phyloP scores from a whole-genome alignment of 2,888 invertebrate genomes.

The Octonoba sinensis region DNA sequence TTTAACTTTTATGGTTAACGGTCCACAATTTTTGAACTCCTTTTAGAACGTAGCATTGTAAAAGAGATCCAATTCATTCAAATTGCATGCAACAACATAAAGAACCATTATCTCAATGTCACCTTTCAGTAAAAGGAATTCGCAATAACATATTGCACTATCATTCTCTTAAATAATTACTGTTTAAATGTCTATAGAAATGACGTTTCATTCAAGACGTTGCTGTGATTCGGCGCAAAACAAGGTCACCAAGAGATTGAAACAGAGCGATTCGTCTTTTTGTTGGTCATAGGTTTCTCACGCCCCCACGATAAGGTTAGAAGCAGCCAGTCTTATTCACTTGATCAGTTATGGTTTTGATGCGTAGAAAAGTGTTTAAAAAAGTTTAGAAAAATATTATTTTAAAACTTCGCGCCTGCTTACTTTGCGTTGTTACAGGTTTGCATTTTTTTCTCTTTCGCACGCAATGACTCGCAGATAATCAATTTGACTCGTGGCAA shows the following conservation, averaged over 20 bases:
- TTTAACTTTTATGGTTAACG: too few relatives aligned
- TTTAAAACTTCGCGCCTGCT: too few relatives aligned
- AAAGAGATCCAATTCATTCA: too few relatives aligned
- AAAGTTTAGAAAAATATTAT: too few relatives aligned
- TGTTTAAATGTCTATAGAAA: constrained; percentile 34
- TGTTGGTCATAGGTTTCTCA: constrained; percentile 50
- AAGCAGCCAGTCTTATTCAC: constrained; percentile 7
- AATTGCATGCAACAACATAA: constrained; percentile 1
- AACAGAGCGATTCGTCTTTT: constrained; percentile 31
- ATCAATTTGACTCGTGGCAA: too few relatives aligned
- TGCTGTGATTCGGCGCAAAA: constrained; percentile 18
- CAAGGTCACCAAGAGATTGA: constrained; percentile 45
- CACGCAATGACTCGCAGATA: too few relatives aligned
- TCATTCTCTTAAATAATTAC: constrained; percentile 32
- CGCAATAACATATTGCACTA: not conserved
- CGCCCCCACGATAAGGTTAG: constrained; percentile 42
- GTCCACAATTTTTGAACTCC: too few relatives aligned
- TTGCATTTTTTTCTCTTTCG: too few relatives aligned
- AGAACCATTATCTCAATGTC: constrained; percentile 3
- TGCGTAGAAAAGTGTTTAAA: too few relatives aligned
- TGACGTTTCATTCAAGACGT: constrained; percentile 30
- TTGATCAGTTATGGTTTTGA: not conserved
- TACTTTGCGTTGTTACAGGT: too few relatives aligned
- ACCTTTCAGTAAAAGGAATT: constrained; percentile 6
- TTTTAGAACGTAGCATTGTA: too few relatives aligned